phyloP scores from a whole-genome alignment of 2,797 vertebrate genomes.

The Sparidentex hasta region DNA sequence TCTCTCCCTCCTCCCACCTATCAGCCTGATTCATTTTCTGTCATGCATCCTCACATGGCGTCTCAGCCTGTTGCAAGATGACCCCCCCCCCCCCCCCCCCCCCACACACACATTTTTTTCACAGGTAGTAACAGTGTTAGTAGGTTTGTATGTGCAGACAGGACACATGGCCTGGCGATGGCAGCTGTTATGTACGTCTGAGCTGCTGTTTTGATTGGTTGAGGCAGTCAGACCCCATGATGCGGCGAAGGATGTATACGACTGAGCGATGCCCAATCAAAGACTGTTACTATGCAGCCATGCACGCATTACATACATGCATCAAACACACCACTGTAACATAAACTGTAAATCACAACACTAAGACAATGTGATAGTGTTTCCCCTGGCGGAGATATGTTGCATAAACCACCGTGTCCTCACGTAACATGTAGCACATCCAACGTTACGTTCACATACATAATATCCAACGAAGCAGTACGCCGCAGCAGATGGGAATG shows the following conservation, averaged over 20 bases:
- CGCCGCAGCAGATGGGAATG: background rate
- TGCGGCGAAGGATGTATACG: conserved; percentile 69
- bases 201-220: conserved; percentile 75
- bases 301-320: conserved; percentile 21
- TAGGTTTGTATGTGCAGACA: conserved; percentile 48
- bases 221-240: conserved; percentile 53
- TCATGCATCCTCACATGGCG: conserved; percentile 29
- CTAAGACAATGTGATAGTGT: background rate
- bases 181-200: conserved; percentile 52
- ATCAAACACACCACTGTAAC: conserved; percentile 14
- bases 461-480: background rate
- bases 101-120: background rate
- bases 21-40: conserved; percentile 44
- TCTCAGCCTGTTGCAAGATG: conserved; percentile 54
- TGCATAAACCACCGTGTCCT: conserved; percentile 1
- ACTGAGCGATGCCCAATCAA: conserved; percentile 72
- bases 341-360: conserved; percentile 5
- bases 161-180: conserved; percentile 9
- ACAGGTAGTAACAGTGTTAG: conserved; percentile 32
- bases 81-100: background rate
- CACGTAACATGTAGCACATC: background rate
- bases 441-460: background rate
- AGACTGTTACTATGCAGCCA: conserved; percentile 80
- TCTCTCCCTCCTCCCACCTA: conserved; percentile 30
- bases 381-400: background rate